Evolutionary conservation across 2,113 vertebrate species (phyloP).

Genomic region (Ammospiza caudacuta): DNA sequence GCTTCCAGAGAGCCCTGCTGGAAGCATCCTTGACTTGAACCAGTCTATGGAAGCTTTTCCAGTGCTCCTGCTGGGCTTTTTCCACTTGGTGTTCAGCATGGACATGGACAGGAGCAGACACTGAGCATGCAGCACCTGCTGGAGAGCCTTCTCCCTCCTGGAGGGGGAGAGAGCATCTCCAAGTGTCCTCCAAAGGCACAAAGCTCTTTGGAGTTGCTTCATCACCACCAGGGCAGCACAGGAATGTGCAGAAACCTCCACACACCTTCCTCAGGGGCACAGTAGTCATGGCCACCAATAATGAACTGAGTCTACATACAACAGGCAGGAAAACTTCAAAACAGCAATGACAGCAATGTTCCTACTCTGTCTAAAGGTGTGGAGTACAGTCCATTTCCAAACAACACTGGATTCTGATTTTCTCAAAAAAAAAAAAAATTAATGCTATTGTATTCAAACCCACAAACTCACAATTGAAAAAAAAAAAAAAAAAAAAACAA

Average conservation of each 20-base stretch:
- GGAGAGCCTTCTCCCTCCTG: not conserved
- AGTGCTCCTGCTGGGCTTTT: not conserved
- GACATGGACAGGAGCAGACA: not conserved
- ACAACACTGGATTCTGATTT: not conserved
- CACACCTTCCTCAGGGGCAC: not conserved
- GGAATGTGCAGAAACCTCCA: rapidly evolving
- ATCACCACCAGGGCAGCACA: not conserved
- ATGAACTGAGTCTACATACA: rapidly evolving
- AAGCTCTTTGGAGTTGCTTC: not conserved
- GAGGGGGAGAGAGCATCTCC: not conserved
- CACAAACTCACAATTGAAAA: not conserved
- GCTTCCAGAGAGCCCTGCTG: not conserved
- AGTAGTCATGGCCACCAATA: not conserved
- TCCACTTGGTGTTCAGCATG: rapidly evolving
- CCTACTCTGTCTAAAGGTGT: not conserved
- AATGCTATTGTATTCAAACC: not conserved
- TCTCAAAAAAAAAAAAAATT: not conserved
- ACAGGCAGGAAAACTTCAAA: not conserved
- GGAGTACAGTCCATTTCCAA: not conserved
- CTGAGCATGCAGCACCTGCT: not conserved
- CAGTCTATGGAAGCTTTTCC: not conserved
- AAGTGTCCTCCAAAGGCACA: rapidly evolving
- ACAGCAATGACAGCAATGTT: rapidly evolving
- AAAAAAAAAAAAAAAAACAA: not conserved
- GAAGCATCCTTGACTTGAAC: not conserved